Conservation (phyloP, 2,888 invertebrate species). For the Micropterix aruncella region DNA sequence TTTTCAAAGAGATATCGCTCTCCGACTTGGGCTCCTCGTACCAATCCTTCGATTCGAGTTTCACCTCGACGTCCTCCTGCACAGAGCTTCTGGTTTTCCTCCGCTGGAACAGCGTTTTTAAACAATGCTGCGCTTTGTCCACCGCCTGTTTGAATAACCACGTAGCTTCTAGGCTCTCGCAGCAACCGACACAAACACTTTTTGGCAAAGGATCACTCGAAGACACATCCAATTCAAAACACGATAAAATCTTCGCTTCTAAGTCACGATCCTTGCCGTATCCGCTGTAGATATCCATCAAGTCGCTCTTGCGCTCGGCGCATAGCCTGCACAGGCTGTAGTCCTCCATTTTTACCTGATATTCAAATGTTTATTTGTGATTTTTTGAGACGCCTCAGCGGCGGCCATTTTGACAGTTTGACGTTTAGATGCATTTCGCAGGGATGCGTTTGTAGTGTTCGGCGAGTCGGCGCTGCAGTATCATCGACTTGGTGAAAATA, state of each 20-base stretch:
- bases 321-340: conserved; percentile 29
- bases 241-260: not conserved
- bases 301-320: conserved; percentile 23
- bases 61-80: no score
- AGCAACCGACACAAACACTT: not conserved
- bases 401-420: no score
- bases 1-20: no score
- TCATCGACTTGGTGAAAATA: no score
- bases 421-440: no score
- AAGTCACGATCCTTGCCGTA: not conserved
- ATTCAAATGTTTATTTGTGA: no score
- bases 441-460: no score
- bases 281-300: not conserved
- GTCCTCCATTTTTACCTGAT: conserved; percentile 14
- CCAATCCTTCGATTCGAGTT: not conserved
- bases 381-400: no score
- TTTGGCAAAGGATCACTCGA: not conserved
- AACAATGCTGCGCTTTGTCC: not conserved
- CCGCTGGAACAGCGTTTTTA: not conserved
- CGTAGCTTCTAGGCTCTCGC: not conserved
- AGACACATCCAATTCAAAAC: not conserved
- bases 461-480: no score
- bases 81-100: not conserved
- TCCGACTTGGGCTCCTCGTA: no score
- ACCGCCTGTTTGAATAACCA: not conserved